These are phyloP conservation scores for Esox niger DNA, from an alignment of 2,113 vertebrate species.

Conservation along the genomic window DNA sequence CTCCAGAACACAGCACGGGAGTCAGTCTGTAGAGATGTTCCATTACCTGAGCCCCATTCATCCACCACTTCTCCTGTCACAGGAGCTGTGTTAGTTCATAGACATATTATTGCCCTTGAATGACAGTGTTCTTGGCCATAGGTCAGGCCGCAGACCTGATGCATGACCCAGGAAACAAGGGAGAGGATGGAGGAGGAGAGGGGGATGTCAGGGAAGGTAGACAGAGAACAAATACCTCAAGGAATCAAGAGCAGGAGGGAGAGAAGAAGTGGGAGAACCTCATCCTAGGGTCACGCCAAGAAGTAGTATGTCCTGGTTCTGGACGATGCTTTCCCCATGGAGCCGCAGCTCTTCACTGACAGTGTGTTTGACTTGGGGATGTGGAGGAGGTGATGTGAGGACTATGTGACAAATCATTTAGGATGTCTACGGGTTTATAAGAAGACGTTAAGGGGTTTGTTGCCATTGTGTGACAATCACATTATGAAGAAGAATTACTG, in stretches of 20 bases:
- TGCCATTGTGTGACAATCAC: no score
- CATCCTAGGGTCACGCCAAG: constrained; percentile 13
- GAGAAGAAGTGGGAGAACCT: constrained; percentile 6
- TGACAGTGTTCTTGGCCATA: not conserved
- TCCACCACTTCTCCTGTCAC: not conserved
- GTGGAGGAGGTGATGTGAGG: not conserved
- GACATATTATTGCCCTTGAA: not conserved
- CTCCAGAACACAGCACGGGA: not conserved
- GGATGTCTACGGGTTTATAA: no score
- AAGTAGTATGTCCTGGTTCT: not conserved
- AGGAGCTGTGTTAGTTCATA: not conserved
- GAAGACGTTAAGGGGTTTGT: no score
- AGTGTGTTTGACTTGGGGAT: constrained; percentile 2
- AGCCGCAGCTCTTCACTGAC: not conserved
- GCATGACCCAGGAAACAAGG: not conserved
- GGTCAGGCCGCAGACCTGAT: not conserved
- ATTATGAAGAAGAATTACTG: no score
- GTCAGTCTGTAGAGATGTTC: not conserved
- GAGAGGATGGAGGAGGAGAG: not conserved
- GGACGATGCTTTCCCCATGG: not conserved
- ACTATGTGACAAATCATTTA: not conserved
- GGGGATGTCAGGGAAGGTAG: no score
- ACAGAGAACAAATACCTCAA: constrained; percentile 12
- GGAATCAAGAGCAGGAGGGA: constrained; percentile 12
- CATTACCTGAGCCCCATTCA: not conserved